phyloP scores from a whole-genome alignment of 2,888 invertebrate species.

The Crematogaster levior region DNA sequence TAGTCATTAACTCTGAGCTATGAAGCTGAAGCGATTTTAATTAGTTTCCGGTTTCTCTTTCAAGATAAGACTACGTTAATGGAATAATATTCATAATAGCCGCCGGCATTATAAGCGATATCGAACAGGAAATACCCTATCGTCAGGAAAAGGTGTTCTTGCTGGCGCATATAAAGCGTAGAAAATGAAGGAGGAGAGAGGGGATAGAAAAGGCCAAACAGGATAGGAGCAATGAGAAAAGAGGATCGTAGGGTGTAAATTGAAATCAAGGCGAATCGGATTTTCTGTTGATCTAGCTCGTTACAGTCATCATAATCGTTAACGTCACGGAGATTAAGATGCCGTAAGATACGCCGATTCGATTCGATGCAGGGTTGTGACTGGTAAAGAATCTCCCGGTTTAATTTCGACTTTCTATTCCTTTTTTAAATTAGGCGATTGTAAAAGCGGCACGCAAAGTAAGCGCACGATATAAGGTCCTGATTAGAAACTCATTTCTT shows the following conservation, averaged over 20 bases:
- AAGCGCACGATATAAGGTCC: conserved; percentile 58
- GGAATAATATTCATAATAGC: conserved; percentile 49
- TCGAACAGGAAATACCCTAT: conserved; percentile 40
- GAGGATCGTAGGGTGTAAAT: conserved; percentile 58
- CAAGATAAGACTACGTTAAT: conserved; percentile 56
- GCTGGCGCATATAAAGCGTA: conserved; percentile 56
- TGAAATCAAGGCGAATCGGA: conserved; percentile 65
- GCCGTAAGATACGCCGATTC: conserved; percentile 8
- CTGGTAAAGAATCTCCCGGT: conserved; percentile 11
- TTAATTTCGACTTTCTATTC: conserved; percentile 25
- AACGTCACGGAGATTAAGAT: conserved; percentile 60
- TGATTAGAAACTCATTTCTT: conserved; percentile 66
- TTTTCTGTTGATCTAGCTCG: conserved; percentile 66
- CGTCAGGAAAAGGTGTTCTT: conserved; percentile 36
- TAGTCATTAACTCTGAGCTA: conserved; percentile 20
- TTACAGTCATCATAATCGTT: conserved; percentile 72
- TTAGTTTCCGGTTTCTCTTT: conserved; percentile 51
- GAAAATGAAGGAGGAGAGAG: conserved; percentile 59
- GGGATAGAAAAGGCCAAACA: conserved; percentile 9
- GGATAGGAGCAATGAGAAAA: not conserved
- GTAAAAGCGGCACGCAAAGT: conserved; percentile 31
- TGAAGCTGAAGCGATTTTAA: conserved; percentile 37
- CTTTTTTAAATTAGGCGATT: conserved; percentile 50
- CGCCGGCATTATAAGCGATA: conserved; percentile 41
- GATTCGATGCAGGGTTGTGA: conserved; percentile 6